phyloP scores from a whole-genome alignment of 2,888 invertebrate species.

The Agelastica alni region DNA sequence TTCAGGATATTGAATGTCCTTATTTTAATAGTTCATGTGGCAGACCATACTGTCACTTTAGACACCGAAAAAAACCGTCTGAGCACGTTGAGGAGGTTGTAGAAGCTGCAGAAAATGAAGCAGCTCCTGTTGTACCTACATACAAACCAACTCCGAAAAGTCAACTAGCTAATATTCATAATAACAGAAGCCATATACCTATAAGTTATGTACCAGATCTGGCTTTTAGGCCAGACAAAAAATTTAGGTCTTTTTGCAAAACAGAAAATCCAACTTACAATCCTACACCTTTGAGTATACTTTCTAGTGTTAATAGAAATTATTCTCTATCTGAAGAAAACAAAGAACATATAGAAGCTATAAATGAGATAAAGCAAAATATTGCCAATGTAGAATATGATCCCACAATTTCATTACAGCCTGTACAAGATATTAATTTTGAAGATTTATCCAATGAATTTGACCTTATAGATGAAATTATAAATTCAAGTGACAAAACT shows the following conservation, averaged over 20 bases:
- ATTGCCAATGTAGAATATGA: conserved; percentile 46
- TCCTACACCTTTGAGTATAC: conserved; percentile 54
- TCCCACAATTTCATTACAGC: conserved; percentile 40
- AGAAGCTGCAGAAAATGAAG: conserved; percentile 54
- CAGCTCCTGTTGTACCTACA: conserved; percentile 53
- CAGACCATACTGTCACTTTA: conserved; percentile 91
- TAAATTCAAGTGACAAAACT: conserved; percentile 37
- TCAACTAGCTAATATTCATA: conserved; percentile 54
- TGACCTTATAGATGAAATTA: conserved; percentile 56
- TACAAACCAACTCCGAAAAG: conserved; percentile 58
- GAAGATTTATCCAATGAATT: conserved; percentile 54
- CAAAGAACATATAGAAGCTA: conserved; percentile 37
- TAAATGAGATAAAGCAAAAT: conserved; percentile 44
- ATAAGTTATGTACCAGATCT: conserved; percentile 61
- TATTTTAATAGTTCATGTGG: conserved; percentile 83
- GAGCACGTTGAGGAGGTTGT: conserved; percentile 60
- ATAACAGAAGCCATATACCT: conserved; percentile 55
- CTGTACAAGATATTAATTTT: conserved; percentile 45
- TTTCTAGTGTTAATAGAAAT: conserved; percentile 46
- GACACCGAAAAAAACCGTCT: conserved; percentile 71
- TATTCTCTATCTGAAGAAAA: conserved; percentile 29
- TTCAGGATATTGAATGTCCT: conserved; percentile 84
- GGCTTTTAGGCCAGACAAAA: conserved; percentile 57
- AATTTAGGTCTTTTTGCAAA: too few species aligned
- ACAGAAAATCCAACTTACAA: conserved; percentile 52